Percentiles rank a stretch among this genome's conserved stretches.
phyloP scores from a whole-genome alignment of 2,113 vertebrate genomes.

The Dryoscopus gambensis region DNA sequence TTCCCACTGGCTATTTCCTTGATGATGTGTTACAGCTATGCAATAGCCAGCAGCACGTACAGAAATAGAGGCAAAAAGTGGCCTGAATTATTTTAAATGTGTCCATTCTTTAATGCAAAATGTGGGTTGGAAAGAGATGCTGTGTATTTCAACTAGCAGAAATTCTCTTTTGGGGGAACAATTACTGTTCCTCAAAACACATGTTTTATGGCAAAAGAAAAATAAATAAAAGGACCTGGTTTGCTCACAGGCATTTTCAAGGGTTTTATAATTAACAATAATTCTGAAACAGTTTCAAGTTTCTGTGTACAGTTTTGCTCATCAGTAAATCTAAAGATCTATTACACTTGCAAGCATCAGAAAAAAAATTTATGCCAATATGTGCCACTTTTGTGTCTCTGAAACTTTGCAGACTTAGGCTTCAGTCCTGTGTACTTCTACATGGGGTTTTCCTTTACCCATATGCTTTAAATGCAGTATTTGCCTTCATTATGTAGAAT shows the following conservation, averaged over 20 bases:
- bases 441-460: neutral
- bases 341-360: neutral
- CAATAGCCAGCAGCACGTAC: neutral
- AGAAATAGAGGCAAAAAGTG: neutral
- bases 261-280: neutral
- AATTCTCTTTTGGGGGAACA: neutral
- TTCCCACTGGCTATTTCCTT: neutral
- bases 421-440: neutral
- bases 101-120: neutral
- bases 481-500: neutral
- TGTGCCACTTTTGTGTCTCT: neutral
- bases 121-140: neutral
- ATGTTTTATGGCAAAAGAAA: neutral
- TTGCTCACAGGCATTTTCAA: neutral
- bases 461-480: neutral
- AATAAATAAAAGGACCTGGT: neutral
- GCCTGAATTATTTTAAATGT: neutral
- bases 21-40: slow-evolving; percentile 9
- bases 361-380: neutral
- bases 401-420: neutral
- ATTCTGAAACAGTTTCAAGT: neutral
- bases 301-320: neutral
- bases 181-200: neutral
- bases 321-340: neutral
- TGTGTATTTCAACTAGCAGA: neutral